Base-by-base conservation (phyloP, 2,797 vertebrate genomes). In the Tadarida brasiliensis region DNA sequence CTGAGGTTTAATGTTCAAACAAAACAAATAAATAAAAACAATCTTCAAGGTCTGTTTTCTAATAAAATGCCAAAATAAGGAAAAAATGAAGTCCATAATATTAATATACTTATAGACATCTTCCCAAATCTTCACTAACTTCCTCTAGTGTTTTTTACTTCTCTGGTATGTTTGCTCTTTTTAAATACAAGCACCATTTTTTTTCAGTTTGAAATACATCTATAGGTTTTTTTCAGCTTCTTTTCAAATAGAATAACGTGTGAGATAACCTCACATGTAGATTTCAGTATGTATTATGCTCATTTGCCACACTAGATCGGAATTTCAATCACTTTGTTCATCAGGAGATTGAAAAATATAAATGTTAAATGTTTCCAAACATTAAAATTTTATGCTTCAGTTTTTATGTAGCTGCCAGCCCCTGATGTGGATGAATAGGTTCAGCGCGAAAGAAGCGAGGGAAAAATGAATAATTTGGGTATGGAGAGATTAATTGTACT, bases 171-270 rank as follows among this genome's bases (percentile, higher is more conserved):
- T 68, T 84, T 61, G 26, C 24, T 90, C 22, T 90, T 86, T 93
- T 70, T 88, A 15, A 82, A 68, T 47, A 80, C 3, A 19, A 54
- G 19, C 4, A 63, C 30, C 12, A 24, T 28, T 84, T 63, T 26
- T 68, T 33, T 61, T 70, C 22, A 70, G 39, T 92, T 95, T 76
- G 28, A 70, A 93, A 91, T 73, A 44, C 39, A 86, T 70, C 19
- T 54, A 35, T 44, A 19, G 9, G 26, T 39, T 84, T 59, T 92
- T 68, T 87, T 82, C 63, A 88, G n/a, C 28, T 74, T 91, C 30
- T 83, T 81, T 49, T 95, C 83, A 81, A 85, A 15, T 11, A 83
- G 82, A 96, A 94, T 94, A 96, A 94, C 94, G 95, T 54, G 85
- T 91, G 56, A 88, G 14, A 81, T 61, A 82, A 61, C 30, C 24